phyloP scores from a whole-genome alignment of 2,888 invertebrate genomes.

The Seira ritae region DNA sequence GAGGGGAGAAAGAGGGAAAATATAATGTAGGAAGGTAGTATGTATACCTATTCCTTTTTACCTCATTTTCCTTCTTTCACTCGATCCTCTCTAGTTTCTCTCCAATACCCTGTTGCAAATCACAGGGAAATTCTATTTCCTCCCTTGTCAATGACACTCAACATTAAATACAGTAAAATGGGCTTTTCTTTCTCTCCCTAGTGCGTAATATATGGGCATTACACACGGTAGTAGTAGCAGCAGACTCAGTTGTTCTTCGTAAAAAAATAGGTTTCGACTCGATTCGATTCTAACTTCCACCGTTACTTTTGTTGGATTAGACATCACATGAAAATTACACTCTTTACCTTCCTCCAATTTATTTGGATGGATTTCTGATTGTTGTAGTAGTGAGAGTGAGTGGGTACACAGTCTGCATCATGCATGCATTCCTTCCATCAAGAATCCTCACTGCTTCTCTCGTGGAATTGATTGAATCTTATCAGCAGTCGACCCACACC shows the following conservation, averaged over 20 bases:
- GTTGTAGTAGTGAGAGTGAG: no score
- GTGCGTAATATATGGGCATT: neutral
- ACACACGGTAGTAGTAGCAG: no score
- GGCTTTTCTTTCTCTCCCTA: slow-evolving; percentile 9
- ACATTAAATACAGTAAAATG: slow-evolving; percentile 8
- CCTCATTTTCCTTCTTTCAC: neutral
- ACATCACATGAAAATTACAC: slow-evolving; percentile 46
- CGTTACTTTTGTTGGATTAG: slow-evolving; percentile 24
- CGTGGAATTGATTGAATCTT: neutral
- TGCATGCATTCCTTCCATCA: no score
- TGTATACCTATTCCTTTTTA: neutral
- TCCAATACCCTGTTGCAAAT: slow-evolving; percentile 50
- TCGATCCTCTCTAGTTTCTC: no score
- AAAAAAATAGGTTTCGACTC: neutral
- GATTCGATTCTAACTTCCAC: no score
- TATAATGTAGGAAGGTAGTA: neutral
- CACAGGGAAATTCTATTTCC: slow-evolving; percentile 64
- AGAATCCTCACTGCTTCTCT: no score
- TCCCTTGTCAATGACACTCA: slow-evolving; percentile 57
- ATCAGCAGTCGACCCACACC: neutral
- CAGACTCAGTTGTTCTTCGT: neutral
- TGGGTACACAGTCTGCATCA: no score
- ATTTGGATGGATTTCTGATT: slow-evolving; percentile 16
- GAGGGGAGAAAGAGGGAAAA: slow-evolving; percentile 29
- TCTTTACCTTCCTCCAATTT: slow-evolving; percentile 33